A percentile compares a stretch with the other conserved stretches of the same genome.
phyloP scores from a whole-genome alignment of 2,888 invertebrate genomes.

The Pedicia rivosa region DNA sequence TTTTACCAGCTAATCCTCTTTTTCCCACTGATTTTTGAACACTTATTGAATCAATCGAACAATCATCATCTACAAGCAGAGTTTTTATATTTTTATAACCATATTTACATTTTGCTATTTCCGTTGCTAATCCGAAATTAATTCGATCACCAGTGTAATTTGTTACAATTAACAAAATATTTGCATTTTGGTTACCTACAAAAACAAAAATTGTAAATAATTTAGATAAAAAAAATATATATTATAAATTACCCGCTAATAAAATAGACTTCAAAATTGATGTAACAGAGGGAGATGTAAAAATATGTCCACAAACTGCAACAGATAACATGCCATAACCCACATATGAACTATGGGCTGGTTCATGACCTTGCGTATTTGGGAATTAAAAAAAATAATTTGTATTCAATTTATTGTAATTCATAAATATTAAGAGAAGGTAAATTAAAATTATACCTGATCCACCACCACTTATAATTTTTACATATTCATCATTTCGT shows the following conservation, averaged over 20 bases:
- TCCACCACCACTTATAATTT: constrained; percentile 59
- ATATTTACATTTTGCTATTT: constrained; percentile 47
- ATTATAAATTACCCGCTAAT: neutral
- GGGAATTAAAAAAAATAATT: no score
- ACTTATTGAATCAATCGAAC: constrained; percentile 36
- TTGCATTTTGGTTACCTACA: constrained; percentile 34
- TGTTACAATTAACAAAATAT: constrained; percentile 48
- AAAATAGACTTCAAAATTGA: constrained; percentile 30
- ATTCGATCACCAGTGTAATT: constrained; percentile 67
- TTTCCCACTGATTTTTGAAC: constrained; percentile 37
- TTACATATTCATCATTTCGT: constrained; percentile 27
- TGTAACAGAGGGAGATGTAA: constrained; percentile 58
- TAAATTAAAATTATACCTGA: no score
- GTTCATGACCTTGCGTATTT: no score
- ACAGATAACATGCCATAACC: constrained; percentile 68
- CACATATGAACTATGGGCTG: constrained; percentile 47
- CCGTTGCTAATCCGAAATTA: constrained; percentile 68
- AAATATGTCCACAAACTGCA: constrained; percentile 57
- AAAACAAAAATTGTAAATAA: neutral
- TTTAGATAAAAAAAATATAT: neutral
- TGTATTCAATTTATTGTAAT: no score
- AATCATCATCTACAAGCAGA: constrained; percentile 53
- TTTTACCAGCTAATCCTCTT: constrained; percentile 42
- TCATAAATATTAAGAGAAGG: no score
- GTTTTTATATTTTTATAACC: constrained; percentile 38